A percentile compares a stretch with the other conserved stretches of the same genome.
Conservation (phyloP, 2,113 vertebrate species). For the Cheilinus undulatus region DNA sequence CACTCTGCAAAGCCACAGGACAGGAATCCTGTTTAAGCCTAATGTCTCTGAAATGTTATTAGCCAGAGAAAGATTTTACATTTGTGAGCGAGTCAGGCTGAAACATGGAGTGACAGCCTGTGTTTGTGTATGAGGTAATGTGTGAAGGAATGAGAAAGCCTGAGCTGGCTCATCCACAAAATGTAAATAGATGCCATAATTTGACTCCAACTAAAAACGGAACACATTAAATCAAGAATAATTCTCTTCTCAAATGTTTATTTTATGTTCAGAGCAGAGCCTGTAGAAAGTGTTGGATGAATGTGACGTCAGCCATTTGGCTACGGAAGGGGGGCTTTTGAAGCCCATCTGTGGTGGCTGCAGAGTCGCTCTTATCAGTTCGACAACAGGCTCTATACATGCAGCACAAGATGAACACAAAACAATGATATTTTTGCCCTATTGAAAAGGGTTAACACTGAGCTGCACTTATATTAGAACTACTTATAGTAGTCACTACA, state of each 20-base stretch:
- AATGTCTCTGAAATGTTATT: conserved; percentile 23
- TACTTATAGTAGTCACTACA: too few relatives aligned
- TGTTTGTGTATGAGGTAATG: neutral
- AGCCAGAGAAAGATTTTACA: conserved; percentile 9
- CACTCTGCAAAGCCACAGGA: neutral
- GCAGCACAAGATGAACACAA: too few relatives aligned
- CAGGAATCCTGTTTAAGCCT: conserved; percentile 3
- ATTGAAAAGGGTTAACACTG: too few relatives aligned
- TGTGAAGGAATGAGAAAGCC: conserved; percentile 2
- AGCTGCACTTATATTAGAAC: too few relatives aligned
- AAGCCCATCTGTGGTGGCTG: too few relatives aligned
- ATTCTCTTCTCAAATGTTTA: neutral
- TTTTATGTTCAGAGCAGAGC: neutral
- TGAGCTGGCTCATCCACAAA: neutral
- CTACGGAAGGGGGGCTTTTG: too few relatives aligned
- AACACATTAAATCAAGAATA: neutral
- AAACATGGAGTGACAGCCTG: neutral
- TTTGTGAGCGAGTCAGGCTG: conserved; percentile 11
- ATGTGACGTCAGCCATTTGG: too few relatives aligned
- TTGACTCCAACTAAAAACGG: neutral
- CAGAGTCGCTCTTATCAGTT: too few relatives aligned
- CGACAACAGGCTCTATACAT: too few relatives aligned
- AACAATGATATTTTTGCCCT: too few relatives aligned
- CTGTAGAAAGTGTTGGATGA: too few relatives aligned
- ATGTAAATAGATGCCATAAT: neutral